These are phyloP conservation scores for Baronia brevicornis DNA, from an alignment of 2,888 invertebrate genomes.

Conservation along the genomic window DNA sequence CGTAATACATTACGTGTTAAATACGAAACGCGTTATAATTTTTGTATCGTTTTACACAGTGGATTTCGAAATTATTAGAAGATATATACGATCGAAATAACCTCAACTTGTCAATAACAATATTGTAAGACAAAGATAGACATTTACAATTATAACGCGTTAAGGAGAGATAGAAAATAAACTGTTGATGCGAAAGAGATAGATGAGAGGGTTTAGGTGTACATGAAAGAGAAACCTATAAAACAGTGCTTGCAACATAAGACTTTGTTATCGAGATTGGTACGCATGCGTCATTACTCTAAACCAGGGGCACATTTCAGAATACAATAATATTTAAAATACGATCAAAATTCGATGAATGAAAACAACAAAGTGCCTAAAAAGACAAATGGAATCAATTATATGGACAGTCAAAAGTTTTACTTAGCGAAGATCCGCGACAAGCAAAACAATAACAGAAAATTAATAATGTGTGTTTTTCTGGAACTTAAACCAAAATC, in stretches of 20 bases:
- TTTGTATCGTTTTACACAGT: no score
- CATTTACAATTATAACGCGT: slow-evolving; percentile 14
- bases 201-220: slow-evolving; percentile 7
- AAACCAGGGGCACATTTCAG: slow-evolving; percentile 39
- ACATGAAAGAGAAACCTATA: slow-evolving; percentile 42
- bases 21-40: no score
- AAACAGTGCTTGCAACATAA: slow-evolving; percentile 44
- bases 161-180: slow-evolving; percentile 19
- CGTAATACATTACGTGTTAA: no score
- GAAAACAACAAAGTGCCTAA: no score
- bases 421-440: no score
- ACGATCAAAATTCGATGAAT: not conserved
- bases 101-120: slow-evolving; percentile 48
- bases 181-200: slow-evolving; percentile 1
- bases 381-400: no score
- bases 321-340: not conserved
- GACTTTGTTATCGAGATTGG: slow-evolving; percentile 49
- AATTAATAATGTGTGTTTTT: no score
- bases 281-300: slow-evolving; percentile 66
- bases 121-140: slow-evolving; percentile 33
- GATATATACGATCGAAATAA: slow-evolving; percentile 24
- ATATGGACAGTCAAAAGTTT: no score
- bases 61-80: no score
- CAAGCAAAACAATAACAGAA: no score
- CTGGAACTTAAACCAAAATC: no score